Base-by-base conservation (phyloP, 2,797 vertebrate genomes). In the Hipposideros larvatus region DNA sequence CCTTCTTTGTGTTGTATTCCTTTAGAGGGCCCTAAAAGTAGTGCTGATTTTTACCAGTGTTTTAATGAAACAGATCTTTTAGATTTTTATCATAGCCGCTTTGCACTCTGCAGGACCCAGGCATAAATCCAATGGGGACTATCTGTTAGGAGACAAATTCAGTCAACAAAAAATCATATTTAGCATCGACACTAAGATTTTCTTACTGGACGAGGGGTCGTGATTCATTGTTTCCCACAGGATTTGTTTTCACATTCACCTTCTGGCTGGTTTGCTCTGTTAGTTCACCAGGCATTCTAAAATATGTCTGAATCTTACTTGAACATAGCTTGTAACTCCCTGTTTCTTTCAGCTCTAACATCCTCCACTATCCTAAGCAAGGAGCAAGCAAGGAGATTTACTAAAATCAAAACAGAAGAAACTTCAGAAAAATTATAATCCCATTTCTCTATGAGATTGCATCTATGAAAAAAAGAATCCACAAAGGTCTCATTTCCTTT, bases 21-120 rank as follows among this genome's bases (percentile, higher is more conserved):
- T 6, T 53, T 89, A 91, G 57, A 94, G 48, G 31, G 14, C 9
- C 80, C 55, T 48, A 43, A 70, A 94, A 68, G 28, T 80, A 41
- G 28, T 5, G 5, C 14, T 70, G 31, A 41, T 48, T 74, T 90
- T 85, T 74, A 73, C 55, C 15, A 59, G 1, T 82, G 28, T 87
- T 95, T 95, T 91, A 89, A 57, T 55, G 14, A 95, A 75, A 61
- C 24, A 74, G 31, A n/a, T 71, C 13, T 70, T 84, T 68, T 53
- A 90, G n/a, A 53, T 37, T 77, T 95, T 90, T 90, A 41, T 59
- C 14, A 9, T 74, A 59, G 14, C 9, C 28, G 6, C 41, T 83
- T 66, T 91, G 74, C 4, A 77, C 31, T 13, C 5, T 46, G 18
- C 10, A 94, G 73, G 34, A 74, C n/a, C 59, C 15, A 66, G 74